A percentile compares a stretch with the other conserved stretches of the same genome.
Conservation (phyloP, 1,140 invertebrate species). For the Lanistes nyassanus region DNA sequence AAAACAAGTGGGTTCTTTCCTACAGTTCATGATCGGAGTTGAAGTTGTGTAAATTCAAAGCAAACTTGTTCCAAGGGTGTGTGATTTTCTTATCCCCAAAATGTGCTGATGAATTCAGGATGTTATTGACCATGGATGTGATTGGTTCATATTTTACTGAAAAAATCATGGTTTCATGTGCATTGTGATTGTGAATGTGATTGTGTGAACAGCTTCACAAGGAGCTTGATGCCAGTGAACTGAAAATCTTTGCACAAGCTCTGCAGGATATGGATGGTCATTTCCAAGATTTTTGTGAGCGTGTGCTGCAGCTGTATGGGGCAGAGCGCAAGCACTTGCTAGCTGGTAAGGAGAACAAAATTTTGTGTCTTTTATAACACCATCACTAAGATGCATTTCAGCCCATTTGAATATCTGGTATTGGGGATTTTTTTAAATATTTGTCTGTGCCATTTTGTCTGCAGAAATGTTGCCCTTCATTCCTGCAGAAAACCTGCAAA, state of each 20-base stretch:
- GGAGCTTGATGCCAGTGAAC: conserved; percentile 59
- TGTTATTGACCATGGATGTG: not conserved
- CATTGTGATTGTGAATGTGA: not conserved
- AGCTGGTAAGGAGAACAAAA: conserved; percentile 26
- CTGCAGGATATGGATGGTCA: conserved; percentile 54
- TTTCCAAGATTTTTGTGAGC: conserved; percentile 65
- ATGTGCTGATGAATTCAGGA: too few species aligned
- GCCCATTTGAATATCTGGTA: too few species aligned
- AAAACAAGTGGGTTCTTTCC: too few species aligned
- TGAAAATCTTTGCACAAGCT: conserved; percentile 60
- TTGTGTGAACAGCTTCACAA: conserved; percentile 60
- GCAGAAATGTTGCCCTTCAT: conserved; percentile 54
- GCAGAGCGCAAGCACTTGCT: conserved; percentile 60
- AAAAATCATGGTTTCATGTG: too few species aligned
- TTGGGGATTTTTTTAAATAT: not conserved
- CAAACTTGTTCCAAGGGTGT: too few species aligned
- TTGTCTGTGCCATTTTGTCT: not conserved
- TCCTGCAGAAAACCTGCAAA: conserved; percentile 42
- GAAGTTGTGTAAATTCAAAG: too few species aligned
- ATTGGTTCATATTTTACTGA: too few species aligned
- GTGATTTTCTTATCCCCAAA: too few species aligned
- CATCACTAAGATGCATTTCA: too few species aligned
- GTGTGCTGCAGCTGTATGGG: conserved; percentile 63
- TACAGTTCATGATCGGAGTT: too few species aligned
- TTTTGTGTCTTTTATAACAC: too few species aligned